phyloP scores from a whole-genome alignment of 2,888 invertebrate species.

The Drosophila monieri region DNA sequence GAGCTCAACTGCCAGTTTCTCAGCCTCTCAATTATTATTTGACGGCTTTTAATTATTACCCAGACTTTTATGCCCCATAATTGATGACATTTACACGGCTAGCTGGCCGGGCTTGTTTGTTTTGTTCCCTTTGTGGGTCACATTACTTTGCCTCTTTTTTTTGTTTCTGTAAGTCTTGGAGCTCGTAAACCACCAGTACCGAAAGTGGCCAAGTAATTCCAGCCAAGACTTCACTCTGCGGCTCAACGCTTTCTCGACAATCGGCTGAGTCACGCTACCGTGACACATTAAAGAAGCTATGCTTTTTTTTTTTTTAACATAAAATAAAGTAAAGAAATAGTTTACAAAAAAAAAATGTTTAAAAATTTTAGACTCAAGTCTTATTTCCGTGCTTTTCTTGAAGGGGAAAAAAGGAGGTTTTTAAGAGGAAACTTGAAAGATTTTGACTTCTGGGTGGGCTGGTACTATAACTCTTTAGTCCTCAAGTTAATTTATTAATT shows the following conservation, averaged over 20 bases:
- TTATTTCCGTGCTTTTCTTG: background rate
- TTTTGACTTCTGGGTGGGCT: background rate
- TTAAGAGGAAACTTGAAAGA: background rate
- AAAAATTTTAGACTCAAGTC: background rate
- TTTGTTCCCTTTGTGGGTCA: constrained; percentile 32
- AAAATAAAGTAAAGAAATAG: background rate
- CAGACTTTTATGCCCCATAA: constrained; percentile 51
- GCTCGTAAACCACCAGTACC: background rate
- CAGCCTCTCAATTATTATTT: constrained; percentile 67
- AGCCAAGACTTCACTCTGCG: constrained; percentile 12
- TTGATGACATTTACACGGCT: constrained; percentile 64
- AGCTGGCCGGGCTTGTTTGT: constrained; percentile 20
- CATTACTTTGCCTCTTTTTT: background rate
- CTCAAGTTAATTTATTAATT: too few relatives aligned
- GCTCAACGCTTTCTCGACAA: constrained; percentile 65
- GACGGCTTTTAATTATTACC: constrained; percentile 71
- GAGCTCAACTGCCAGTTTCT: constrained; percentile 1
- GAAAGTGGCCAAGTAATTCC: constrained; percentile 16
- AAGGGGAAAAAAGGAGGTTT: background rate
- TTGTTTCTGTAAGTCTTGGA: background rate
- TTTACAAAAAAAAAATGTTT: background rate
- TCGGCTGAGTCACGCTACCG: constrained; percentile 55
- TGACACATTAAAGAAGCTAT: constrained; percentile 44
- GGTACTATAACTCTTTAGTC: too few relatives aligned
- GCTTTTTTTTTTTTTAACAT: too few relatives aligned